A percentile compares a stretch with the other conserved stretches of the same genome.
phyloP scores from a whole-genome alignment of 2,113 vertebrate genomes.

The Indicator indicator region DNA sequence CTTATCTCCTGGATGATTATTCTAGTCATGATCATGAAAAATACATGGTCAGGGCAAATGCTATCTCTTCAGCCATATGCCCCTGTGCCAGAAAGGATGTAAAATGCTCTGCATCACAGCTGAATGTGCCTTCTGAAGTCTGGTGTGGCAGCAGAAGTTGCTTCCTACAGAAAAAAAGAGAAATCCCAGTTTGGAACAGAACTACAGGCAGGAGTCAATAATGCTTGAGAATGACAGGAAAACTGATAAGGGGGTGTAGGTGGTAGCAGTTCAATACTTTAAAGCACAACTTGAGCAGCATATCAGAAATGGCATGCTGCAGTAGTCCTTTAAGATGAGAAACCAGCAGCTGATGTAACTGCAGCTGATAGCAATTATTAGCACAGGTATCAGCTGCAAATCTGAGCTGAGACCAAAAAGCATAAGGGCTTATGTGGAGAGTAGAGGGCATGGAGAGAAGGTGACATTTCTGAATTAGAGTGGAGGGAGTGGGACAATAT shows the following conservation, averaged over 20 bases:
- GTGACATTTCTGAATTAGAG: accelerated
- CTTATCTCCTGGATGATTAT: not conserved
- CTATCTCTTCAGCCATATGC: not conserved
- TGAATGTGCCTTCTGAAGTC: slow-evolving; percentile 17
- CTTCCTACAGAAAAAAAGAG: slow-evolving; percentile 32
- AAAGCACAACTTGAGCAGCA: not conserved
- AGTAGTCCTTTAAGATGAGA: not conserved
- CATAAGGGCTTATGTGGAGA: accelerated
- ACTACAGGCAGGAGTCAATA: not conserved
- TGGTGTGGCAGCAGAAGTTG: slow-evolving; percentile 25
- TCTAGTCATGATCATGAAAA: not conserved
- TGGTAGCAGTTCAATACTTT: not conserved
- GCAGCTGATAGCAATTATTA: not conserved
- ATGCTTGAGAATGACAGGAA: not conserved
- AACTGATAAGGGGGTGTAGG: not conserved
- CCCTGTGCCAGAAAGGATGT: not conserved
- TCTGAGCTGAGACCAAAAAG: not conserved
- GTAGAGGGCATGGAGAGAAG: accelerated
- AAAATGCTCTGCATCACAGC: not conserved
- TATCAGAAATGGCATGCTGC: not conserved
- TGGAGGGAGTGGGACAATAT: accelerated
- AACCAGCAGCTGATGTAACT: not conserved
- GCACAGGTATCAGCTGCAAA: not conserved
- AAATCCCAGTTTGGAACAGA: not conserved
- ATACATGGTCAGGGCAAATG: not conserved